These are phyloP conservation scores for Columbina picui DNA, from an alignment of 2,113 vertebrate genomes.

Conservation along the genomic window DNA sequence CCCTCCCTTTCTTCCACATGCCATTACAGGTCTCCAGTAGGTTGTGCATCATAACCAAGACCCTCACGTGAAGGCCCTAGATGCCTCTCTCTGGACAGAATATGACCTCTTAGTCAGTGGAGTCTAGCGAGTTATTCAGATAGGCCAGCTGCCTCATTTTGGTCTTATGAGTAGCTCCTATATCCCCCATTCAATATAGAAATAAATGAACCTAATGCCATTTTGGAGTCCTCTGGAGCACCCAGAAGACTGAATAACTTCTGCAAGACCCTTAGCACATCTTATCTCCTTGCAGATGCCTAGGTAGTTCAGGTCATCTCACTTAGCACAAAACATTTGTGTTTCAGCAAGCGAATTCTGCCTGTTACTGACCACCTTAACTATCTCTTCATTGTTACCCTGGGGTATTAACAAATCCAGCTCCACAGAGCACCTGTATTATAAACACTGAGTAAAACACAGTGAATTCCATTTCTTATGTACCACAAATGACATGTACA, in stretches of 20 bases:
- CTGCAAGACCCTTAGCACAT: not conserved
- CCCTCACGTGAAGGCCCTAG: not conserved
- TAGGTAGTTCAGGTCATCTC: not conserved
- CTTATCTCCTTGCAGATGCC: not conserved
- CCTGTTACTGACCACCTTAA: not conserved
- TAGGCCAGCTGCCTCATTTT: not conserved
- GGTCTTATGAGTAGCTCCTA: not conserved
- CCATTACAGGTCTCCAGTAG: not conserved
- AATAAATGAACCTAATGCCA: not conserved
- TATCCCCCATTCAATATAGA: not conserved
- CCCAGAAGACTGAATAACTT: not conserved
- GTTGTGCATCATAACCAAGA: not conserved
- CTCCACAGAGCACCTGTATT: not conserved
- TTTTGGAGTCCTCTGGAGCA: not conserved
- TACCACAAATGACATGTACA: slow-evolving; percentile 9
- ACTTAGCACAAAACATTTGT: not conserved
- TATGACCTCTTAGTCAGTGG: not conserved
- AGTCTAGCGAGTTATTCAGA: not conserved
- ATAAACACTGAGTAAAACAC: not conserved
- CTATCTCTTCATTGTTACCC: not conserved
- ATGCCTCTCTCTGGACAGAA: not conserved
- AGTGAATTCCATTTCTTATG: not conserved
- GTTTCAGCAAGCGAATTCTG: not conserved
- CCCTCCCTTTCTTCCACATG: not conserved
- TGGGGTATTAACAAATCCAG: not conserved